These are phyloP conservation scores for Dolichallabes microphthalmus DNA, from an alignment of 2,113 vertebrate species.

Conservation along the genomic window DNA sequence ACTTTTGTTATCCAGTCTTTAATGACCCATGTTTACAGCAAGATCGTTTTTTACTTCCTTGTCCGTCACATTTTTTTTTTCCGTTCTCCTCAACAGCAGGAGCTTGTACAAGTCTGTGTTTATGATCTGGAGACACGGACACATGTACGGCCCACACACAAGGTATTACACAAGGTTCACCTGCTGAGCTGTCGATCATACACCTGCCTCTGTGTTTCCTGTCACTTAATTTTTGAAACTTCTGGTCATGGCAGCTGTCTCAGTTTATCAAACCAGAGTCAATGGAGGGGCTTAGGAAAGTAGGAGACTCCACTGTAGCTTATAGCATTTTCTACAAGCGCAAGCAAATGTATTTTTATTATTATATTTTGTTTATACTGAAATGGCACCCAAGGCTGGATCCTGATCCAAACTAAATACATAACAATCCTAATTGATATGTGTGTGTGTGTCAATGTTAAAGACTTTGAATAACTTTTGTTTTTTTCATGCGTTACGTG, in stretches of 20 bases:
- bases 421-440: neutral
- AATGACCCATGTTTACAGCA: neutral
- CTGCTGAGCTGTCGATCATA: conserved; percentile 39
- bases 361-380: neutral
- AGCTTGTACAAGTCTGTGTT: neutral
- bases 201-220: conserved; percentile 19
- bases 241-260: conserved; percentile 52
- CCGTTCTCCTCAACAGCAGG: neutral
- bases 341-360: neutral
- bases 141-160: neutral
- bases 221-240: conserved; percentile 51
- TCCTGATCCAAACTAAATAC: neutral
- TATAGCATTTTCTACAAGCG: neutral
- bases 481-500: neutral
- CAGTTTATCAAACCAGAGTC: neutral
- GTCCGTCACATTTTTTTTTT: neutral
- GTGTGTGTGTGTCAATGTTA: neutral
- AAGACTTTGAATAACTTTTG: neutral
- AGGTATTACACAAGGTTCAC: neutral
- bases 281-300: neutral
- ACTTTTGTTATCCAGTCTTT: neutral
- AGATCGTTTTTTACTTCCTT: neutral
- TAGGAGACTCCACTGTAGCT: neutral
- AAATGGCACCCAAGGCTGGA: neutral
- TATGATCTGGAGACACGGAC: neutral